Evolutionary conservation across 2,797 vertebrate genomes (phyloP).

Genomic region (Sebastes minor): DNA sequence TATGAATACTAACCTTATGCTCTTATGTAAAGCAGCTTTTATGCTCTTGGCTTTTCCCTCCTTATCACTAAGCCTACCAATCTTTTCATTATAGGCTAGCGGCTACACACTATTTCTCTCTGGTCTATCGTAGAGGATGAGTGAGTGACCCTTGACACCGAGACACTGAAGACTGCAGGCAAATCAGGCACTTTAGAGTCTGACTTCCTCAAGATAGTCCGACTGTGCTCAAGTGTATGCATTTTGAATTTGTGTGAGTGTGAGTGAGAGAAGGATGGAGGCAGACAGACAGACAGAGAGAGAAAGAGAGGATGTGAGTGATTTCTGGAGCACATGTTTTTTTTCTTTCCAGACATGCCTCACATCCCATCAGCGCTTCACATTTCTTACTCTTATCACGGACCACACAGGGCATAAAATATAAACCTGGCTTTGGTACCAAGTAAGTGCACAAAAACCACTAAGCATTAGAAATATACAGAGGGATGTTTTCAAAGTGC

Average conservation of each 20-base stretch:
- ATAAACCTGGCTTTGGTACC: constrained; percentile 36
- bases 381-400: constrained; percentile 47
- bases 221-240: not conserved
- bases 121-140: constrained; percentile 36
- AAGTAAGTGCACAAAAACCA: constrained; percentile 13
- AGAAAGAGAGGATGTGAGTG: not conserved
- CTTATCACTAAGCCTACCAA: constrained; percentile 7
- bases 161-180: constrained; percentile 37
- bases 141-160: constrained; percentile 45
- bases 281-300: not conserved
- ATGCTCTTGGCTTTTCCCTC: constrained; percentile 22
- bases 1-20: constrained; percentile 7
- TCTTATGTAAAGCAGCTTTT: constrained; percentile 17
- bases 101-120: constrained; percentile 25
- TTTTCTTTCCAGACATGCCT: constrained; percentile 38
- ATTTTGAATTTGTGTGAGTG: constrained; percentile 29
- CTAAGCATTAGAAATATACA: constrained; percentile 33
- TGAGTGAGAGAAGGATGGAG: not conserved
- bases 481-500: constrained; percentile 24
- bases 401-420: constrained; percentile 35
- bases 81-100: constrained; percentile 22
- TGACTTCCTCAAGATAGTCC: constrained; percentile 33
- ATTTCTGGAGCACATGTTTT: constrained; percentile 27
- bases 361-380: constrained; percentile 28
- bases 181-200: constrained; percentile 33